Base-by-base conservation (phyloP, 1,140 invertebrate species). In the Brachionus calyciflorus region DNA sequence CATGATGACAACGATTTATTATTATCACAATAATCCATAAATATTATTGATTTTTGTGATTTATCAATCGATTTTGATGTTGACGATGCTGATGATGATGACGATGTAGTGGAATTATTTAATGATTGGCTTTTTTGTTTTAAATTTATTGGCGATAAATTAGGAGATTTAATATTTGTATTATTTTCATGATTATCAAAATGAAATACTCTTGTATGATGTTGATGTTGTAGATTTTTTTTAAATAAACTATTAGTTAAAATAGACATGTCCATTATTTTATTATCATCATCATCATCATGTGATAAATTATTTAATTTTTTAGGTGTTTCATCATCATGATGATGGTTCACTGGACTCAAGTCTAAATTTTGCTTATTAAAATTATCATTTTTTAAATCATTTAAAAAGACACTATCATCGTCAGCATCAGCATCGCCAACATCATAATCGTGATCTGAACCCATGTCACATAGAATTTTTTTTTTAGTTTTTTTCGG, bases 201-300 rank as follows among this genome's bases (percentile, higher is more conserved):
- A 28, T 28, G 53, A 57, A 57, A 12, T 3, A 19, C 12, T 17
- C 24, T 4, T 12, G 3, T 4, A 24, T 57, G 24, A 26, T 49
- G 51, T n/a, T 73, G 46, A 51, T 73, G 46, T 12, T 73, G 69
- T 3, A 73, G 14, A 26, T 55, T 55, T 49, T 73, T 73, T 9
- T 49, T 73, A 24, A 55, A 73, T 10, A 40, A 33, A 37, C 30
- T 55, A 26, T 55, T 73, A 0, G 44, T 12, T 19, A 65, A 44
- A 24, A 65, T 21, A 28, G 40, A 65, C 17, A 65, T 7, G 10
- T 65, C 60, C 60, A 65, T 65, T 65, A 44, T 46, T 19, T 65
- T 26, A n/a, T 49, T 19, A 21, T 2, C 26, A 28, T n/a, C n/a
- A n/a, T n/a, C n/a, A n/a, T n/a, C n/a, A n/a, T n/a, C n/a, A n/a